Conservation (phyloP, 2,797 vertebrate genomes). For the Syngnathus rostellatus region DNA sequence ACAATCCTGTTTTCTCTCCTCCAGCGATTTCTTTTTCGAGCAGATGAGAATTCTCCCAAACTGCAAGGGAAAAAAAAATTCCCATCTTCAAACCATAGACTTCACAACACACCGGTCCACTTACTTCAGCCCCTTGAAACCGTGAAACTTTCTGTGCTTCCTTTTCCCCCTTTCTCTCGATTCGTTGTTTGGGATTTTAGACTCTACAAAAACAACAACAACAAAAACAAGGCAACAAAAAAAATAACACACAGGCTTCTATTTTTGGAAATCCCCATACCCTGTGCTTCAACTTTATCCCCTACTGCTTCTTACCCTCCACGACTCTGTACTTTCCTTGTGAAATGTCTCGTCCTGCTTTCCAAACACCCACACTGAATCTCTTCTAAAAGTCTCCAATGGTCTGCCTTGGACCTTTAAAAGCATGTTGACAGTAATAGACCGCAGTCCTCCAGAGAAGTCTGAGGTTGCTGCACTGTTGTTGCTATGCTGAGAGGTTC, state of each 20-base stretch:
- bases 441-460: conserved; percentile 49
- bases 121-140: conserved; percentile 37
- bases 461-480: conserved; percentile 28
- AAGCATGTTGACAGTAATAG: conserved; percentile 57
- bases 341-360: conserved; percentile 36
- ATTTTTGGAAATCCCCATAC: conserved; percentile 33
- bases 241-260: conserved; percentile 16
- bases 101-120: conserved; percentile 29
- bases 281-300: conserved; percentile 31
- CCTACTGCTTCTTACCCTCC: conserved; percentile 29
- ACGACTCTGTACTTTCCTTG: conserved; percentile 43
- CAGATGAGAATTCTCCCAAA: conserved; percentile 17
- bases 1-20: neutral
- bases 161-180: conserved; percentile 8
- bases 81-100: conserved; percentile 22
- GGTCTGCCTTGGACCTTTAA: conserved; percentile 48
- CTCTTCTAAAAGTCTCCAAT: conserved; percentile 31
- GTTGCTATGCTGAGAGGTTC: conserved; percentile 45
- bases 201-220: conserved; percentile 3
- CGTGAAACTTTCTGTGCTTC: conserved; percentile 29
- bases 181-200: conserved; percentile 22
- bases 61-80: conserved; percentile 7
- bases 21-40: conserved; percentile 6
- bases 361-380: conserved; percentile 36
- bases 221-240: neutral